Evolutionary conservation across 2,888 invertebrate species (phyloP).

Genomic region (Limnephilus marmoratus): DNA sequence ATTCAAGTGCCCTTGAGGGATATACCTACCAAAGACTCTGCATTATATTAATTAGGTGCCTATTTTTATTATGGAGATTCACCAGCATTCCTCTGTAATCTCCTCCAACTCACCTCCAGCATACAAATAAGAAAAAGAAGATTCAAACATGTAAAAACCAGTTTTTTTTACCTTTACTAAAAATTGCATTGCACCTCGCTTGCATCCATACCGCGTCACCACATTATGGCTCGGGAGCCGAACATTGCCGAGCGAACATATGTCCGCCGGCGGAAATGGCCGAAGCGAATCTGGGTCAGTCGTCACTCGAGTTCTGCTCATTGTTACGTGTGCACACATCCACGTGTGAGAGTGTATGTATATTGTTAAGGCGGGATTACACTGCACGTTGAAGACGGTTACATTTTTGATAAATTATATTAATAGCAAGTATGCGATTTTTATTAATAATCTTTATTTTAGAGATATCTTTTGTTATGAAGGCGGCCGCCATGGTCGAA

Average conservation of each 20-base stretch:
- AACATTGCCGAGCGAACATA: constrained; percentile 68
- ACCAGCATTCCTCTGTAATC: no score
- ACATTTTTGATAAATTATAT: background rate
- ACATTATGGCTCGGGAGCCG: constrained; percentile 21
- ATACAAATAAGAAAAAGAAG: no score
- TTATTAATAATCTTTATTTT: background rate
- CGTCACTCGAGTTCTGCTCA: constrained; percentile 47
- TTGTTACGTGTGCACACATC: constrained; percentile 38
- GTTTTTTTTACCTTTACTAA: background rate
- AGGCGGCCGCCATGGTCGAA: no score
- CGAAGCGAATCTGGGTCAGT: constrained; percentile 78
- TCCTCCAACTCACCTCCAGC: no score
- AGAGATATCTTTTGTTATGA: background rate
- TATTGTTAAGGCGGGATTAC: constrained; percentile 65
- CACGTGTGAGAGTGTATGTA: constrained; percentile 14
- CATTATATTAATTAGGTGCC: no score
- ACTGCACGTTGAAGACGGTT: constrained; percentile 49
- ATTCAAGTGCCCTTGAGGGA: no score
- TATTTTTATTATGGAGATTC: no score
- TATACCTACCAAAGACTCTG: no score
- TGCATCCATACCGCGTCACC: background rate
- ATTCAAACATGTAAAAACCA: no score
- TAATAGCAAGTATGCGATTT: background rate
- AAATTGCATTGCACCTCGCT: constrained; percentile 11
- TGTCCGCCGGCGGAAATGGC: constrained; percentile 72